Conservation (phyloP, 2,797 vertebrate species). For the Falco cherrug region DNA sequence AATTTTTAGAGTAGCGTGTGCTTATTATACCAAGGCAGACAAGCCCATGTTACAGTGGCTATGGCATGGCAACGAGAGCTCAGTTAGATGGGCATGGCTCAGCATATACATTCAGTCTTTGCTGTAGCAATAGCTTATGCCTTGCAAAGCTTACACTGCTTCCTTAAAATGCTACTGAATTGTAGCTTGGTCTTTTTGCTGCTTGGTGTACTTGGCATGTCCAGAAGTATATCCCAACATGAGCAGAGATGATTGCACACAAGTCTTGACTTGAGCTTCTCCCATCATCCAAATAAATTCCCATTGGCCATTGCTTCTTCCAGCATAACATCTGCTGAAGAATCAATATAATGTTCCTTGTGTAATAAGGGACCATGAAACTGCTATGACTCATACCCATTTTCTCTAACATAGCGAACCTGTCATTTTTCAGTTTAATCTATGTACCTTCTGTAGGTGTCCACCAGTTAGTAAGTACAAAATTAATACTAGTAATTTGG, state of each 20-base stretch:
- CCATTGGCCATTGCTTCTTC: not conserved
- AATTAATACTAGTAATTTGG: not conserved
- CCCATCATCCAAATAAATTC: not conserved
- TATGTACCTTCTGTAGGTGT: not conserved
- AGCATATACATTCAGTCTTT: not conserved
- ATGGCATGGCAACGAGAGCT: not conserved
- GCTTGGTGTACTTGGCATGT: not conserved
- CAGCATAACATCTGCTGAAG: not conserved
- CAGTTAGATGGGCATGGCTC: not conserved
- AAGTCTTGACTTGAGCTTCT: not conserved
- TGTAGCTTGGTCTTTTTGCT: not conserved
- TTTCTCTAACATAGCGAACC: not conserved
- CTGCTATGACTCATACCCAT: not conserved
- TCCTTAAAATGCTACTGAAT: not conserved
- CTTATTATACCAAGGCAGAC: not conserved
- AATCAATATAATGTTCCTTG: not conserved
- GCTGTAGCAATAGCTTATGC: not conserved
- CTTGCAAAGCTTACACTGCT: not conserved
- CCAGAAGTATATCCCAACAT: not conserved
- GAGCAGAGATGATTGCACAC: not conserved
- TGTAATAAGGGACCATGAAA: not conserved
- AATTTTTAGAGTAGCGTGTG: not conserved
- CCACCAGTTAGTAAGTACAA: not conserved
- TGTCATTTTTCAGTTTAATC: not conserved
- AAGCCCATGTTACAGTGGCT: not conserved